phyloP scores from a whole-genome alignment of 2,888 invertebrate genomes.

The Lithosia quadra region DNA sequence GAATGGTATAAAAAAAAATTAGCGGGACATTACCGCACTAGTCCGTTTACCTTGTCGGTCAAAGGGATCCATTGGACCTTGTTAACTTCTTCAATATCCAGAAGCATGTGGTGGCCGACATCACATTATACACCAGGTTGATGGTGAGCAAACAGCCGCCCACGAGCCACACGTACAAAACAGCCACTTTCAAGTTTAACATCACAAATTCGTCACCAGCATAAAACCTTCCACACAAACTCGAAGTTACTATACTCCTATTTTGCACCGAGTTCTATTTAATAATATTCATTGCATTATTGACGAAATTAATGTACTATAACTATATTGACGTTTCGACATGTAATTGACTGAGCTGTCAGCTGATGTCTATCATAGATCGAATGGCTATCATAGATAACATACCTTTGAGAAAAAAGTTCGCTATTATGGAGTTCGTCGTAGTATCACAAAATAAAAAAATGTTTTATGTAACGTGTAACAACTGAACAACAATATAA shows the following conservation, averaged over 20 bases:
- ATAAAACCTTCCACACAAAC: background rate
- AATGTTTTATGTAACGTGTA: too few relatives aligned
- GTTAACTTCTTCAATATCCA: slow-evolving; percentile 18
- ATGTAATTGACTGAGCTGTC: background rate
- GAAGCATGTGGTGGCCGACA: slow-evolving; percentile 29
- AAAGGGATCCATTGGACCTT: slow-evolving; percentile 28
- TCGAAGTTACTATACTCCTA: background rate
- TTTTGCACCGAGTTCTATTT: background rate
- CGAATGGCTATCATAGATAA: background rate
- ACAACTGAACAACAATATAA: background rate
- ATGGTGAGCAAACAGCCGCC: slow-evolving; percentile 16
- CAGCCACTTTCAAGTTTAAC: slow-evolving; percentile 17
- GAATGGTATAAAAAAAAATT: too few relatives aligned
- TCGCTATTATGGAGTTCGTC: background rate
- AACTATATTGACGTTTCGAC: background rate
- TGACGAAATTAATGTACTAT: background rate
- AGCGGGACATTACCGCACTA: too few relatives aligned
- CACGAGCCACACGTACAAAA: slow-evolving; percentile 11
- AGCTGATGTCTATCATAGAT: too few relatives aligned
- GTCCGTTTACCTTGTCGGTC: slow-evolving; percentile 6
- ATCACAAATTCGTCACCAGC: slow-evolving; percentile 9
- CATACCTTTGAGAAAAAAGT: background rate
- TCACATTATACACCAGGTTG: slow-evolving; percentile 26
- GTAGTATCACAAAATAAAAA: background rate
- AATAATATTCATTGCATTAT: background rate